Evolutionary conservation across 2,113 vertebrate genomes (phyloP), one percentile per base, ranked within the genome.

Genomic region (Rutilus rutilus): DNA sequence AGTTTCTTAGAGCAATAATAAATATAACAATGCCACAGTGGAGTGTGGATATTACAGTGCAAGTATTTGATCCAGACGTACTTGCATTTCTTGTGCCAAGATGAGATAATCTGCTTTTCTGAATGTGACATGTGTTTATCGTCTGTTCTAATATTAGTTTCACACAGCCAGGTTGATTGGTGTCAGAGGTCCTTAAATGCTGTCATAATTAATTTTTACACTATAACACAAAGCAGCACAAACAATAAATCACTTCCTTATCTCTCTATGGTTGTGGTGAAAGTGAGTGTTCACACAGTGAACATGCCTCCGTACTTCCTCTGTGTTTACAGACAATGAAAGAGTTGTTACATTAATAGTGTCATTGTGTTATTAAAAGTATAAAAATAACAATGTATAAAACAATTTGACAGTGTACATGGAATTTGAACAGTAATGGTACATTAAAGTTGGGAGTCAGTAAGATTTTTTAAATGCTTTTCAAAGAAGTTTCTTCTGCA

Each of bases 141-240:
- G 54, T 52, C 57, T 82, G 85, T 64, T 82, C 78, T 82, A 86
- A 82, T 74, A 82, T 81, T 75, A 80, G 76, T 52, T 57, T 54
- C 45, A 79, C 75, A 60, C 27, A 33, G 57, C 36, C 52, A 75
- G 45, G 79, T 78, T 36, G 39, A 81, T 17, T 15, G 64, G 23
- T 86, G 52, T 60, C 76, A 79, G 19, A 75, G 54, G 67, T 75
- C 47, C 1, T 67, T 78, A 50, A 36, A 79, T 39, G 42, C 52
- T 73, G 78, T 64, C 78, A 75, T 19, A 27, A 75, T 82, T 23
- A 52, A 71, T 80, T 15, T 81, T 62, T 71, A 50, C 57, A 79
- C 50, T 78, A 81, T 62, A 60, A 73, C 54, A 57, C 50, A 73
- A 69, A 80, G 67, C 5, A 17, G 57, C 17, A 33, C 12, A 71